Evolutionary conservation across 2,797 vertebrate genomes (phyloP).

Genomic region (Fratercula arctica): DNA sequence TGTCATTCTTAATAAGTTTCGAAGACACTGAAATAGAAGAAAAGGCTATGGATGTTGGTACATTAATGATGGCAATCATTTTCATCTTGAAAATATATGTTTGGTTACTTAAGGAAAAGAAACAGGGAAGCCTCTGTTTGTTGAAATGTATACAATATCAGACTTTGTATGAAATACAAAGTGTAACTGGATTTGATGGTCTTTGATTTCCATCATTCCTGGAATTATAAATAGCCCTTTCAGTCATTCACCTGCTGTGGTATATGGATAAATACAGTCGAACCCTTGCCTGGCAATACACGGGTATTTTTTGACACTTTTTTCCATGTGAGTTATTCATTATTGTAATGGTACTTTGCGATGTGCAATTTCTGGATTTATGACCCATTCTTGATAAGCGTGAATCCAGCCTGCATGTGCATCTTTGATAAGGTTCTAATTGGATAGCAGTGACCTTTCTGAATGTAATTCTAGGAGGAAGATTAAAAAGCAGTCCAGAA

Average conservation of each 20-base stretch:
- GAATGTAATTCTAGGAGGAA: conserved; percentile 82
- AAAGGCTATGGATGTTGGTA: neutral
- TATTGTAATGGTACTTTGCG: conserved; percentile 73
- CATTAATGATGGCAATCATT: neutral
- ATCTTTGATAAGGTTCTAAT: conserved; percentile 95
- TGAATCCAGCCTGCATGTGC: conserved; percentile 81
- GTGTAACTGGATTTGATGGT: neutral
- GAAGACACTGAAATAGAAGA: neutral
- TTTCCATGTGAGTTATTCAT: conserved; percentile 68
- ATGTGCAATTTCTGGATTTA: conserved; percentile 83
- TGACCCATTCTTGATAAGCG: conserved; percentile 77
- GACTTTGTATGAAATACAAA: neutral
- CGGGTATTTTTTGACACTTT: conserved; percentile 69
- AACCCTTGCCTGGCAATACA: conserved; percentile 40
- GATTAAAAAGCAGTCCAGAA: conserved; percentile 84
- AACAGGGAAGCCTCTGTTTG: neutral
- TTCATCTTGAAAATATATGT: neutral
- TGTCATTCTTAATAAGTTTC: neutral
- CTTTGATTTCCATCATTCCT: neutral
- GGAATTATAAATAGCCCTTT: neutral
- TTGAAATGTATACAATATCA: neutral
- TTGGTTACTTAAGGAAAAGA: neutral
- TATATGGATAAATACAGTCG: conserved; percentile 10
- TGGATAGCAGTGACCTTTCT: conserved; percentile 92
- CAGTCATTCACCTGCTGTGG: neutral